A percentile compares a stretch with the other conserved stretches of the same genome.
Evolutionary conservation across 2,888 invertebrate species (phyloP).

Genomic region (Leptura quadrifasciata): DNA sequence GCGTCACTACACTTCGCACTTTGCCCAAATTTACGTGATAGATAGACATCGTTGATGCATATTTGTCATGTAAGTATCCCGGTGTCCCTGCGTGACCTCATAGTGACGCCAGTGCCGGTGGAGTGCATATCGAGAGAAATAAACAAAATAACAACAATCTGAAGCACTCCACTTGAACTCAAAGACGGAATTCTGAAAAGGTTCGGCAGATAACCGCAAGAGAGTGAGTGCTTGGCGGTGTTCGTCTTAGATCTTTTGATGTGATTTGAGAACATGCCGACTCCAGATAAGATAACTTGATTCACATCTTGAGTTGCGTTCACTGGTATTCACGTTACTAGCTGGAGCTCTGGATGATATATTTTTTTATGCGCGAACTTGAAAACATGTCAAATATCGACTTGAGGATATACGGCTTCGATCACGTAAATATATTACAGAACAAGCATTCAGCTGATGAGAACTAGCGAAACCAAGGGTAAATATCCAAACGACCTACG

Average conservation of each 20-base stretch:
- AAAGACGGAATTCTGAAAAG: conserved; percentile 34
- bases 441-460: neutral
- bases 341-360: conserved; percentile 12
- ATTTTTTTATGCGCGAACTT: conserved; percentile 15
- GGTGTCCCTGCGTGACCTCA: conserved; percentile 8
- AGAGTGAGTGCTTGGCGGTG: conserved; percentile 32
- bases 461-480: neutral
- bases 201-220: conserved; percentile 33
- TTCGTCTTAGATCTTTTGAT: conserved; percentile 41
- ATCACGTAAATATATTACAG: neutral
- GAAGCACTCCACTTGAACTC: conserved; percentile 32
- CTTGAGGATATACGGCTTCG: neutral
- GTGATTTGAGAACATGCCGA: conserved; percentile 45
- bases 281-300: conserved; percentile 40
- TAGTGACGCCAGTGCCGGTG: conserved; percentile 26
- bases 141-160: conserved; percentile 34
- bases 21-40: neutral
- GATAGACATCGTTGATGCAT: neutral
- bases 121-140: conserved; percentile 23
- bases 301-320: conserved; percentile 26
- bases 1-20: neutral
- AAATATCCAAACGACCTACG: neutral
- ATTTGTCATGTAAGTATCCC: neutral
- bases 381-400: conserved; percentile 2
- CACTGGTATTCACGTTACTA: conserved; percentile 21